Percentiles rank a stretch among this genome's conserved stretches.
phyloP scores from a whole-genome alignment of 2,888 invertebrate genomes.

The Archips xylosteana region DNA sequence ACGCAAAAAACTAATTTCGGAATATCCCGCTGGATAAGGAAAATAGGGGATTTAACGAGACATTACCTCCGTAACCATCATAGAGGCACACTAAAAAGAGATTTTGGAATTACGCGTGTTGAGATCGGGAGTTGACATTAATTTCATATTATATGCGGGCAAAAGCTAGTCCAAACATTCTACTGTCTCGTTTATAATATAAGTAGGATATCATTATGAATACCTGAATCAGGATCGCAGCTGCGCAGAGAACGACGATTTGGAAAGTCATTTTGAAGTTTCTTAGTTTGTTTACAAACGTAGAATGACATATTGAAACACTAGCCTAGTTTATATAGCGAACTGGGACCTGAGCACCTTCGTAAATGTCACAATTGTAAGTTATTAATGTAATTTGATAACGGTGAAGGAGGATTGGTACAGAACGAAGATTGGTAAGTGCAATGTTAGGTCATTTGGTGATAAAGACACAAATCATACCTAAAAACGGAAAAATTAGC shows the following conservation, averaged over 20 bases:
- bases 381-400: neutral
- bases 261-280: conserved; percentile 19
- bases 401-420: neutral
- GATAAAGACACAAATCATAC: neutral
- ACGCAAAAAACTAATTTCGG: too few relatives aligned
- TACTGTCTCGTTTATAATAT: too few relatives aligned
- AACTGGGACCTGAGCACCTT: neutral
- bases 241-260: conserved; percentile 17
- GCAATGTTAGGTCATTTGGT: neutral
- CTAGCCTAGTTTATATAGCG: conserved; percentile 17
- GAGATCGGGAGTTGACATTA: too few relatives aligned
- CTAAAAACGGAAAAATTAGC: neutral
- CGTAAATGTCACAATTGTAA: neutral
- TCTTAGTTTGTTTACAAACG: neutral
- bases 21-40: too few relatives aligned
- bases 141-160: too few relatives aligned
- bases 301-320: neutral
- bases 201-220: too few relatives aligned
- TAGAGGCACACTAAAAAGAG: too few relatives aligned
- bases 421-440: neutral
- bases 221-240: conserved; percentile 32
- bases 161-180: too few relatives aligned
- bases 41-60: too few relatives aligned
- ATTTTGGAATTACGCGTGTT: too few relatives aligned
- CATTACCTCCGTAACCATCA: too few relatives aligned